Conservation (phyloP, 2,797 vertebrate genomes). For the Manis crassicaudata region DNA sequence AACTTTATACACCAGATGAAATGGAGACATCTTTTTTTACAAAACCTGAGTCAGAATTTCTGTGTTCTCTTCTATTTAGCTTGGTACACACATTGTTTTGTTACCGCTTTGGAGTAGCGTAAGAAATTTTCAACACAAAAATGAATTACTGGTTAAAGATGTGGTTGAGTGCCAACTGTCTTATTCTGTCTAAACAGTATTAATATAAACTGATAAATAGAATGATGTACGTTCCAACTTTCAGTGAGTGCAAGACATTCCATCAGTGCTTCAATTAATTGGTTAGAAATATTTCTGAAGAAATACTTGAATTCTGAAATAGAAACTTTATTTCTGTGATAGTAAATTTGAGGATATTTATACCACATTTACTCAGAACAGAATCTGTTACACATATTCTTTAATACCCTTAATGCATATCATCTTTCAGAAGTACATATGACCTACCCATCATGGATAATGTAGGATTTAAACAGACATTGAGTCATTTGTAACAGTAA, state of each 20-base stretch:
- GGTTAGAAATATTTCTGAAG: neutral
- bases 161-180: neutral
- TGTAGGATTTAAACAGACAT: neutral
- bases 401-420: neutral
- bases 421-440: neutral
- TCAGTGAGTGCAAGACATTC: conserved; percentile 1
- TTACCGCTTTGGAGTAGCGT: neutral
- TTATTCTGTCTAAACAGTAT: neutral
- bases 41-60: neutral
- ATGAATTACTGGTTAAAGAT: conserved; percentile 18
- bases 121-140: neutral
- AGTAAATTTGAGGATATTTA: neutral
- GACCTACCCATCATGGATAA: neutral
- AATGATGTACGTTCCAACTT: neutral
- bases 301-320: neutral
- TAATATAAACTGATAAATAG: neutral
- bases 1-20: neutral
- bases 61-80: neutral
- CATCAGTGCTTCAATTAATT: neutral
- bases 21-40: neutral
- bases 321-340: neutral
- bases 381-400: neutral
- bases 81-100: neutral
- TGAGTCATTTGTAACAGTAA: neutral
- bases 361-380: neutral